phyloP scores from a whole-genome alignment of 1,140 invertebrate genomes.

The Drosophila sulfurigaster region DNA sequence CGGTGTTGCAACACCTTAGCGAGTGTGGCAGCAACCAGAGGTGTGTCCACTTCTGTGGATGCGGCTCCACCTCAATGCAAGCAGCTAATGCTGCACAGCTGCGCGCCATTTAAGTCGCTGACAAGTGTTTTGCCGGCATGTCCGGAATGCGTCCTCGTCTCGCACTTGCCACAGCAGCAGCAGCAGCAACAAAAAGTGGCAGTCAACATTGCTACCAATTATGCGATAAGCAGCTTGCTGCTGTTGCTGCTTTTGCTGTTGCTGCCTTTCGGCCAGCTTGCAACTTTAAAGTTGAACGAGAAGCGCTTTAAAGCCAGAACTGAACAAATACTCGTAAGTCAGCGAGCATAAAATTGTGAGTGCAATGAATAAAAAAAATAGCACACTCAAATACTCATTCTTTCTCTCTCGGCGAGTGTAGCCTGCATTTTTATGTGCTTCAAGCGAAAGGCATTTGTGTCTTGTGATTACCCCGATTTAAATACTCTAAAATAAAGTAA shows the following conservation, averaged over 20 bases:
- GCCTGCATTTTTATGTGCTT: not conserved
- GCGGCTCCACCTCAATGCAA: slow-evolving; percentile 23
- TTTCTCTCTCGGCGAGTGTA: not conserved
- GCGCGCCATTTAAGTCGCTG: slow-evolving; percentile 82
- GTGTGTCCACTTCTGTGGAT: slow-evolving; percentile 61
- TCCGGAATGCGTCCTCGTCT: slow-evolving; percentile 65
- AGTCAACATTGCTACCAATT: slow-evolving; percentile 82
- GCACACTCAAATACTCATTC: slow-evolving; percentile 30
- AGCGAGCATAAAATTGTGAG: slow-evolving; percentile 52
- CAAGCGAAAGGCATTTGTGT: not conserved
- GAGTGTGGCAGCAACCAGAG: slow-evolving; percentile 41
- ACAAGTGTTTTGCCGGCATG: slow-evolving; percentile 81
- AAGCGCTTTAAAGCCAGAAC: slow-evolving; percentile 17
- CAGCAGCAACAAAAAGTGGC: slow-evolving; percentile 75
- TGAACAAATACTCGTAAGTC: slow-evolving; percentile 22
- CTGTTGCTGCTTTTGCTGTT: too few relatives aligned
- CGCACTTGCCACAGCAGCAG: slow-evolving; percentile 29
- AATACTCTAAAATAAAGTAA: not conserved
- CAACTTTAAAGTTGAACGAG: slow-evolving; percentile 32
- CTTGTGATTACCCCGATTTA: not conserved
- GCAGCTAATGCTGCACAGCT: slow-evolving; percentile 74
- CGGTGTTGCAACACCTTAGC: slow-evolving; percentile 57
- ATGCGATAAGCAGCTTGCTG: slow-evolving; percentile 72
- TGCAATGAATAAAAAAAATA: slow-evolving; percentile 54
- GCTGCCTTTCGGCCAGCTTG: slow-evolving; percentile 32